Conservation (phyloP, 2,888 invertebrate species). For the Platypus cylindrus region DNA sequence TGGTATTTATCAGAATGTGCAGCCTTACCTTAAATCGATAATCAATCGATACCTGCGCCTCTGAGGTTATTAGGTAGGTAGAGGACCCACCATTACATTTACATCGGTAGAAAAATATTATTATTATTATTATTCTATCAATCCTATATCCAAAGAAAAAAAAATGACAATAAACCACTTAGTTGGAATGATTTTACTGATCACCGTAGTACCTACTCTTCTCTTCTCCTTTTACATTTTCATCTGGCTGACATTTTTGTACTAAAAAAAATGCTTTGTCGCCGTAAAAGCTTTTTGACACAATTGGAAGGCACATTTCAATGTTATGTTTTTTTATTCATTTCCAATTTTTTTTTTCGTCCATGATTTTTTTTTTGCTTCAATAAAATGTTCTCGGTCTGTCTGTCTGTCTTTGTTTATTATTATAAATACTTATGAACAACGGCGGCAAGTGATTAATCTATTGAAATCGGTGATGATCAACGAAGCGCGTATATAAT, state of each 20-base stretch:
- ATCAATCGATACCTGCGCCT: too few species aligned
- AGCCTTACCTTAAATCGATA: too few species aligned
- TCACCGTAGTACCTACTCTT: too few species aligned
- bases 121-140: too few species aligned
- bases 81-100: too few species aligned
- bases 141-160: conserved; percentile 24
- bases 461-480: conserved; percentile 27
- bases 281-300: conserved; percentile 40
- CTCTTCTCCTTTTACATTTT: conserved; percentile 36
- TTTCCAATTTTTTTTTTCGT: conserved; percentile 21
- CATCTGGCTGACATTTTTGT: conserved; percentile 32
- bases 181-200: conserved; percentile 35
- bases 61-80: too few species aligned
- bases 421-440: neutral
- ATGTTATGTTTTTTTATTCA: too few species aligned
- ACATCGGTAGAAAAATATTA: conserved; percentile 16
- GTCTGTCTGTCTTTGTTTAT: neutral
- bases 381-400: neutral
- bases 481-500: conserved; percentile 21
- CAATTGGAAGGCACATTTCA: conserved; percentile 29
- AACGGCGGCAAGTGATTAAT: conserved; percentile 23
- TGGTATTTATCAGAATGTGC: too few species aligned
- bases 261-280: conserved; percentile 32
- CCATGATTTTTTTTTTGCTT: conserved; percentile 15
- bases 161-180: conserved; percentile 37